phyloP scores from a whole-genome alignment of 2,797 vertebrate species.

The Mormyrus hasselquistii region DNA sequence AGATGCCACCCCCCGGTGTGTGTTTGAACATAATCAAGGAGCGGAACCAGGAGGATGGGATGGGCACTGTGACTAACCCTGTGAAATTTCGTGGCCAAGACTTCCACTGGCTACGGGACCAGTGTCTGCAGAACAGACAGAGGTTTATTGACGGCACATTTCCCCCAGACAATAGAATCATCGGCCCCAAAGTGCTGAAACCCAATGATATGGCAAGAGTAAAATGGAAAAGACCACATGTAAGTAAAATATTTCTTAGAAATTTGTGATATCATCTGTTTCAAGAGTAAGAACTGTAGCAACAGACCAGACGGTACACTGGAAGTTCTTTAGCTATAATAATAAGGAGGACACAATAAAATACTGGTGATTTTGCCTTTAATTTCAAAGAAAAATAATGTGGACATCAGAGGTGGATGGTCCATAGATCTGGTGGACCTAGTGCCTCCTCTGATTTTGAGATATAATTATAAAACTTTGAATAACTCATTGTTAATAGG shows the following conservation, averaged over 20 bases:
- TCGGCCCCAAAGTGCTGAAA: constrained; percentile 44
- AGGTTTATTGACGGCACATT: constrained; percentile 55
- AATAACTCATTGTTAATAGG: too few species aligned
- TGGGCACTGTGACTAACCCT: constrained; percentile 46
- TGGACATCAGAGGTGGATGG: neutral
- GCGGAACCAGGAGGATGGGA: constrained; percentile 43
- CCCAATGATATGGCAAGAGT: constrained; percentile 38
- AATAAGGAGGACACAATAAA: neutral
- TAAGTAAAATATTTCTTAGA: constrained; percentile 36
- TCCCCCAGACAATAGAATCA: constrained; percentile 48
- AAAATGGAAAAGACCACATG: constrained; percentile 56
- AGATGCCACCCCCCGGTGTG: constrained; percentile 54
- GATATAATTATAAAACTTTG: neutral
- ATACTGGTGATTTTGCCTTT: neutral
- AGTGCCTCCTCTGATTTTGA: neutral
- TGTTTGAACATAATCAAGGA: constrained; percentile 54
- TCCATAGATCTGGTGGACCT: neutral
- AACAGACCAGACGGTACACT: neutral
- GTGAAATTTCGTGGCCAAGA: constrained; percentile 52
- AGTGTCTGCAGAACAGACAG: constrained; percentile 26
- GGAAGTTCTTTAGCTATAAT: neutral
- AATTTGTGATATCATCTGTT: neutral
- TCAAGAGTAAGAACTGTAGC: neutral
- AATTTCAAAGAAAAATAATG: neutral
- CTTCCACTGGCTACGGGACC: constrained; percentile 45